A percentile compares a stretch with the other conserved stretches of the same genome.
These are phyloP conservation scores for Odontophorus gujanensis DNA, from an alignment of 2,113 vertebrate species.

Conservation along the genomic window DNA sequence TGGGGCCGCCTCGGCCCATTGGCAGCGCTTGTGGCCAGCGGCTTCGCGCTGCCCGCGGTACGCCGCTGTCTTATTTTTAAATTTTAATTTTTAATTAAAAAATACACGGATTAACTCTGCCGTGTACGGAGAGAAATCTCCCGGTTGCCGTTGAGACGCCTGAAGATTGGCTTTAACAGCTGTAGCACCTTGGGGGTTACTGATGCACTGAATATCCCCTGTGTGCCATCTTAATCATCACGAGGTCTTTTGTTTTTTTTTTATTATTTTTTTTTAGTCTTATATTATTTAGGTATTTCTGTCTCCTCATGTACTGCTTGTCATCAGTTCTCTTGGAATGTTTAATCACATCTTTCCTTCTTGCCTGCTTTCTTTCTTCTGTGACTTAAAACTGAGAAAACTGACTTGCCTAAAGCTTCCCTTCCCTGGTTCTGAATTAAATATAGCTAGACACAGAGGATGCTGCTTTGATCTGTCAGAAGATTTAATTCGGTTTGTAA, in stretches of 20 bases:
- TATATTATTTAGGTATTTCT: neutral
- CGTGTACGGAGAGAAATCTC: neutral
- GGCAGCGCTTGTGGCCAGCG: rapidly evolving
- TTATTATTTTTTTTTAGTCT: neutral
- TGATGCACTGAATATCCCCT: neutral
- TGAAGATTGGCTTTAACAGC: neutral
- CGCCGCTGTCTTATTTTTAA: neutral
- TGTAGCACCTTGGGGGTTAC: neutral
- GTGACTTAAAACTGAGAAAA: neutral
- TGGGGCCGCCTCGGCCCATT: neutral
- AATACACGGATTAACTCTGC: neutral
- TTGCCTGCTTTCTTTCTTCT: neutral
- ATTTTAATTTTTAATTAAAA: neutral
- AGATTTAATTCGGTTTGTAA: neutral
- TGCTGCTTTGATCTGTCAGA: neutral
- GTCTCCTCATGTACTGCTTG: neutral
- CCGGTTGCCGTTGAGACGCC: neutral
- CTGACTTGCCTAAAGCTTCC: neutral
- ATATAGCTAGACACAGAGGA: rapidly evolving
- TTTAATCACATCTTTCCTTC: neutral
- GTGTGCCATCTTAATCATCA: neutral
- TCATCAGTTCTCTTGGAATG: neutral
- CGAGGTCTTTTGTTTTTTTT: rapidly evolving
- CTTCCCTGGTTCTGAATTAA: neutral
- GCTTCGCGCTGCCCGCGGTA: neutral